phyloP scores from a whole-genome alignment of 2,888 invertebrate genomes.

The Athalia rosae region DNA sequence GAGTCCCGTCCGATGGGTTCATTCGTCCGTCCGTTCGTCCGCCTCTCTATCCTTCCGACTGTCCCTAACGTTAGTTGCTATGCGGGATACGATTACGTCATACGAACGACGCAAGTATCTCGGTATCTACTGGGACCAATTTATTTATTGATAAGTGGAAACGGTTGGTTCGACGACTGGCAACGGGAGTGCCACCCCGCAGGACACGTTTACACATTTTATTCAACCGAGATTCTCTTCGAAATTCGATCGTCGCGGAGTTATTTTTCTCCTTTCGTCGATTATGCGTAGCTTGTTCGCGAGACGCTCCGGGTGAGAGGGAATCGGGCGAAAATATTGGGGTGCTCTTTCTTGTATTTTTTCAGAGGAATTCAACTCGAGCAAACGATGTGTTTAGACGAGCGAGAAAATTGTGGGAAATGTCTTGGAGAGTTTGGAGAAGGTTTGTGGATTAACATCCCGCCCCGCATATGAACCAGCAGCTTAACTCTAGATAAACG shows the following conservation, averaged over 20 bases:
- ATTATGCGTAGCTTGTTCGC: background rate
- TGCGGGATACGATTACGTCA: slow-evolving; percentile 59
- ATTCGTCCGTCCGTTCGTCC: slow-evolving; percentile 21
- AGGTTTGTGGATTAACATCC: too few relatives aligned
- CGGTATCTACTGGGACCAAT: slow-evolving; percentile 59
- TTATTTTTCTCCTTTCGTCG: background rate
- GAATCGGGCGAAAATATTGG: too few relatives aligned
- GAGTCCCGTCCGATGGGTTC: background rate
- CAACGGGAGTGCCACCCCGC: background rate
- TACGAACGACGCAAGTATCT: slow-evolving; percentile 63
- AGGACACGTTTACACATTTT: background rate
- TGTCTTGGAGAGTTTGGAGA: too few relatives aligned
- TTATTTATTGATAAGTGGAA: slow-evolving; percentile 68
- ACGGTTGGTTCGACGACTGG: slow-evolving; percentile 47
- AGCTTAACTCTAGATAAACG: too few relatives aligned
- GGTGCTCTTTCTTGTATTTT: too few relatives aligned
- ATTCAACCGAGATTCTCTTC: too few relatives aligned
- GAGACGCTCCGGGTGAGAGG: background rate
- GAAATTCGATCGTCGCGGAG: background rate
- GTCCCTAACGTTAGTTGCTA: slow-evolving; percentile 62
- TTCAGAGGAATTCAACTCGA: too few relatives aligned
- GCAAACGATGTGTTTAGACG: too few relatives aligned
- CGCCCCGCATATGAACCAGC: too few relatives aligned
- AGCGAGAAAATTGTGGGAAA: too few relatives aligned
- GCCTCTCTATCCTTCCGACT: slow-evolving; percentile 46